These are phyloP conservation scores for Drosophila asahinai DNA, from an alignment of 1,140 invertebrate species.

Conservation along the genomic window DNA sequence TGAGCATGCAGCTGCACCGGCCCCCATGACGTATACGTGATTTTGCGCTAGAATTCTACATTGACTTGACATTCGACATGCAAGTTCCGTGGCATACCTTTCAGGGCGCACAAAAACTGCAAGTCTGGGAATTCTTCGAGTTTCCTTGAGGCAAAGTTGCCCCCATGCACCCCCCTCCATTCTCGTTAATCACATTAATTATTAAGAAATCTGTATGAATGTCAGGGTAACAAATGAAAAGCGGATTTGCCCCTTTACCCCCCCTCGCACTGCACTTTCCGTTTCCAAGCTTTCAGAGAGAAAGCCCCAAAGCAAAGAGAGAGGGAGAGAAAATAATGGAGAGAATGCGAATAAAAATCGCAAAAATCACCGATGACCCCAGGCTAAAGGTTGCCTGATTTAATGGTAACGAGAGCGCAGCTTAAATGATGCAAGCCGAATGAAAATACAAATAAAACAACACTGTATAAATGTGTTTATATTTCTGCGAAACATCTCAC, in stretches of 20 bases:
- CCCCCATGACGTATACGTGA: conserved; percentile 31
- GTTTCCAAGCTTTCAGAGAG: conserved; percentile 4
- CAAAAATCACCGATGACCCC: conserved; percentile 15
- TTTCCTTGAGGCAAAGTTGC: not conserved
- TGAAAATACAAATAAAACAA: conserved; percentile 8
- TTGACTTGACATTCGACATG: conserved; percentile 18
- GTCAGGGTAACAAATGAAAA: not conserved
- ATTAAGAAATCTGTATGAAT: conserved; percentile 4
- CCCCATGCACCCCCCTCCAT: not conserved
- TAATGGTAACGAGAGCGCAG: conserved; percentile 31
- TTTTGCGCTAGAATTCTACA: conserved; percentile 22
- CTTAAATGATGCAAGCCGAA: conserved; percentile 13
- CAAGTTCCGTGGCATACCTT: conserved; percentile 25
- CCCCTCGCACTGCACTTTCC: not conserved
- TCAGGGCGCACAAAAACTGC: conserved; percentile 3
- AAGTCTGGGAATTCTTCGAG: not conserved
- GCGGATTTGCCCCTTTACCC: not conserved
- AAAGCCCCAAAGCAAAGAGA: not conserved
- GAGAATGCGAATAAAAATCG: conserved; percentile 16
- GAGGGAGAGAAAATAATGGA: not conserved
- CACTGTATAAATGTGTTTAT: not conserved
- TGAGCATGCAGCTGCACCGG: conserved; percentile 14
- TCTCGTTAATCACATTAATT: conserved; percentile 21
- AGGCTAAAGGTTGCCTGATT: conserved; percentile 19
- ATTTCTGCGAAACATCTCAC: not conserved